Evolutionary conservation across 2,797 vertebrate genomes (phyloP).

Genomic region (Sebastes itinus): DNA sequence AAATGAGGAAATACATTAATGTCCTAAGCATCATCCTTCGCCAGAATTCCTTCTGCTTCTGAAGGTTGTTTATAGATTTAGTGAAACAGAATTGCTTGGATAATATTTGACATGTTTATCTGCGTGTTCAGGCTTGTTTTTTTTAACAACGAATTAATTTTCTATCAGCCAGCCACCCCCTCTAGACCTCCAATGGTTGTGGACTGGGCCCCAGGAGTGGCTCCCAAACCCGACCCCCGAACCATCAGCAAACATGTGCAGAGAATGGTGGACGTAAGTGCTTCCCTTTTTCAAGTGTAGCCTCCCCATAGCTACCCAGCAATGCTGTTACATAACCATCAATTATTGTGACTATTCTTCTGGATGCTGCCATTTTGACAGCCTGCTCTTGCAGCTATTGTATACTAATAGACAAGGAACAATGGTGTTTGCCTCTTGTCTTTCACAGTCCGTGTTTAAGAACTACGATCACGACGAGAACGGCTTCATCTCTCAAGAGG

Average conservation of each 20-base stretch:
- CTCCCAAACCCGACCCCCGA: conserved; percentile 94
- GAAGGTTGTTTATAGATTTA: neutral
- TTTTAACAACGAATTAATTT: conserved; percentile 35
- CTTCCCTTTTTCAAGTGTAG: conserved; percentile 20
- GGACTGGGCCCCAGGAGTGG: conserved; percentile 94
- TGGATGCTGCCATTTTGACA: conserved; percentile 32
- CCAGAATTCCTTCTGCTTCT: neutral
- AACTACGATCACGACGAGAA: conserved; percentile 97
- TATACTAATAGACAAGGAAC: conserved; percentile 27
- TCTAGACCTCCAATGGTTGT: conserved; percentile 91
- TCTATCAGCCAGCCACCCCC: conserved; percentile 89
- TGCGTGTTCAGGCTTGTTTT: neutral
- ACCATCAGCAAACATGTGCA: conserved; percentile 96
- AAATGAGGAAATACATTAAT: neutral
- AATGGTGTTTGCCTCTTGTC: conserved; percentile 45
- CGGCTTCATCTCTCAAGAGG: conserved; percentile 95
- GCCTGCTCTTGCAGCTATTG: conserved; percentile 32
- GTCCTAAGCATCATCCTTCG: neutral
- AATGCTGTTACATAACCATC: conserved; percentile 35
- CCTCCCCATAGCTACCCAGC: conserved; percentile 8
- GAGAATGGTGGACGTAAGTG: conserved; percentile 94
- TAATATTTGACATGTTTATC: neutral
- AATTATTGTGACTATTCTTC: conserved; percentile 37
- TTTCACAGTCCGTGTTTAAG: conserved; percentile 93
- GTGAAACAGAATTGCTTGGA: neutral